phyloP scores from a whole-genome alignment of 2,888 invertebrate genomes.

The Oscheius sp. region DNA sequence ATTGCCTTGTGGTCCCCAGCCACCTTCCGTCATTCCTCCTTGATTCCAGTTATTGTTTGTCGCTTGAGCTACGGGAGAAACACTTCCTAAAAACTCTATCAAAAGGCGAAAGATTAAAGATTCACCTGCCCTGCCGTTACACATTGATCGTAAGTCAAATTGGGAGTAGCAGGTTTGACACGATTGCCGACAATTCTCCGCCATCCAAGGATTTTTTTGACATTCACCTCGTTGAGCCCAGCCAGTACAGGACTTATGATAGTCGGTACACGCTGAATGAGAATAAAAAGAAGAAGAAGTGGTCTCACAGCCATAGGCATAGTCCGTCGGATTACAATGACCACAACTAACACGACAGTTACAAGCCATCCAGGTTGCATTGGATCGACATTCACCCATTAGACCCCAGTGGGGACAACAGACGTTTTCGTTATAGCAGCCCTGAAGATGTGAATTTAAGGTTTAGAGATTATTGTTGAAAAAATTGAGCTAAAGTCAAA shows the following conservation, averaged over 20 bases:
- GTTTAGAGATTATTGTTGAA: neutral
- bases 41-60: slow-evolving; percentile 11
- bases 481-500: no score
- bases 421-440: slow-evolving; percentile 66
- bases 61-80: neutral
- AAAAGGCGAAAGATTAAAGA: neutral
- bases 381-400: slow-evolving; percentile 52
- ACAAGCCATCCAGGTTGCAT: slow-evolving; percentile 65
- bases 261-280: slow-evolving; percentile 22
- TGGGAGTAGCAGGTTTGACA: slow-evolving; percentile 51
- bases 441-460: slow-evolving; percentile 41
- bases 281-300: neutral
- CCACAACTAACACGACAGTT: slow-evolving; percentile 69
- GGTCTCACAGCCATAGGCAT: slow-evolving; percentile 58
- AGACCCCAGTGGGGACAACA: slow-evolving; percentile 62
- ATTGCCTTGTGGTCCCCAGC: slow-evolving; percentile 15
- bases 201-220: slow-evolving; percentile 61
- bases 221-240: slow-evolving; percentile 62
- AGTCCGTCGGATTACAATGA: slow-evolving; percentile 63
- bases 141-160: slow-evolving; percentile 44
- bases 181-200: slow-evolving; percentile 58
- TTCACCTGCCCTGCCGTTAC: slow-evolving; percentile 35
- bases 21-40: slow-evolving; percentile 23
- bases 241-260: slow-evolving; percentile 42
- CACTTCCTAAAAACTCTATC: slow-evolving; percentile 2